A percentile compares a stretch with the other conserved stretches of the same genome.
Evolutionary conservation across 2,888 invertebrate species (phyloP).

Genomic region (Thera britannica): DNA sequence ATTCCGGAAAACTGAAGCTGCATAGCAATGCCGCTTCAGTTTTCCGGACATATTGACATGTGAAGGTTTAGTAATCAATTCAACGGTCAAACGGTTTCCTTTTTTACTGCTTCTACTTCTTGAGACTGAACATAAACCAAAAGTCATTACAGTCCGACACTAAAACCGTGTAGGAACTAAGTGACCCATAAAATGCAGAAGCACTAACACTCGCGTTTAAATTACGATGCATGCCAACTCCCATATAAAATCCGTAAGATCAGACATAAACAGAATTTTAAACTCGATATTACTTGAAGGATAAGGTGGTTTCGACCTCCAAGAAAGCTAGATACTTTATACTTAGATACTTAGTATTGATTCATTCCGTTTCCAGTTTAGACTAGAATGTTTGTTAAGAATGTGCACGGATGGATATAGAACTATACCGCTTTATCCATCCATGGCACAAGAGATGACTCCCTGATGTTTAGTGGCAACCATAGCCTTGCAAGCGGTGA

Average conservation of each 20-base stretch:
- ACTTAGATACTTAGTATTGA: no score
- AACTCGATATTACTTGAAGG: not conserved
- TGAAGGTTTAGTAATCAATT: not conserved
- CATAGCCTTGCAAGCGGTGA: no score
- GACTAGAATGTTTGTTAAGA: no score
- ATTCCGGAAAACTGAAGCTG: no score
- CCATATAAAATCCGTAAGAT: constrained; percentile 34
- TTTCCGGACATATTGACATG: not conserved
- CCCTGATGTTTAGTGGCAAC: no score
- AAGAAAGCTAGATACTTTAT: no score
- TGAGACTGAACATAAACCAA: constrained; percentile 19
- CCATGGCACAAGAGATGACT: no score
- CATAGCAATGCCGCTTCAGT: not conserved
- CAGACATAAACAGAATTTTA: constrained; percentile 8
- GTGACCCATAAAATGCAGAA: constrained; percentile 28
- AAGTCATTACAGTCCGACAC: constrained; percentile 20
- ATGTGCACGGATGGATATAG: no score
- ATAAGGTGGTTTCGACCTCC: not conserved
- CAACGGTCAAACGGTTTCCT: not conserved
- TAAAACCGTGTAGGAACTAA: constrained; percentile 16
- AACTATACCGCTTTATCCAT: no score
- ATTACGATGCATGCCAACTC: constrained; percentile 27
- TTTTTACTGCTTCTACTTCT: constrained; percentile 1
- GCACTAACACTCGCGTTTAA: constrained; percentile 23
- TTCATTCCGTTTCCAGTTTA: no score